Evolutionary conservation across 2,888 invertebrate genomes (phyloP), one percentile per base, ranked within the genome.

Genomic region (Lutraria lutraria): DNA sequence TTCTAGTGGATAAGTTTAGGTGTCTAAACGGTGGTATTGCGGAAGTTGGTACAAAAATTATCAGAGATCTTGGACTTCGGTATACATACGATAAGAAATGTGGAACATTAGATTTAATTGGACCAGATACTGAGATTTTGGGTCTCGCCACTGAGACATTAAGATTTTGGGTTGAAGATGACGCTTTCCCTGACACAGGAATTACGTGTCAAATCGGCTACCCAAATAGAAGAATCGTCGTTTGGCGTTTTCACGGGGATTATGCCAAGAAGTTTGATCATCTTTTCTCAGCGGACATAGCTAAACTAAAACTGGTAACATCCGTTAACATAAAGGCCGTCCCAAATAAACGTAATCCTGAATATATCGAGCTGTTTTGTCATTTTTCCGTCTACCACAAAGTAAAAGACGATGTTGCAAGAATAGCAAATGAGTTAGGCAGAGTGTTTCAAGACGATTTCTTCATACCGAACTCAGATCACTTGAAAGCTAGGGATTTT

Each of bases 221-320:
- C 52, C 92, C 92, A 34, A 92, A 92, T 80, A 89, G 86, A 81
- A 31, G 88, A 15, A 91, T 86, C 16, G 88, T 92, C 0, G 87
- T 92, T 53, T 92, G 92, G 92, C 89, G 92, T 82, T 92, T 91
- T 60, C 92, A 92, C 83, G 92, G 92, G 0, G 91, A 92, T 56
- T 89, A 89, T 85, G 92, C 88, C 0, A 92, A 90, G 54, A 92
- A 92, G 63, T 91, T 92, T 86, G 91, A 92, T 34, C 92, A 92
- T 68, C 54, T 92, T 15, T 92, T 92, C 76, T 54, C 89, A 6
- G 85, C 83, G 19, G 92, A 92, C 16, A 90, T 92, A 13, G 68
- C 72, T 19, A 88, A 88, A 53, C 29, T 92, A 25, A 92, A 90
- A 72, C 56, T 63, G 29, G 81, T 91, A 43, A 83, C 87, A n/a